These are phyloP conservation scores for Pterocles burchelli DNA, from an alignment of 2,113 vertebrate genomes.

Conservation along the genomic window DNA sequence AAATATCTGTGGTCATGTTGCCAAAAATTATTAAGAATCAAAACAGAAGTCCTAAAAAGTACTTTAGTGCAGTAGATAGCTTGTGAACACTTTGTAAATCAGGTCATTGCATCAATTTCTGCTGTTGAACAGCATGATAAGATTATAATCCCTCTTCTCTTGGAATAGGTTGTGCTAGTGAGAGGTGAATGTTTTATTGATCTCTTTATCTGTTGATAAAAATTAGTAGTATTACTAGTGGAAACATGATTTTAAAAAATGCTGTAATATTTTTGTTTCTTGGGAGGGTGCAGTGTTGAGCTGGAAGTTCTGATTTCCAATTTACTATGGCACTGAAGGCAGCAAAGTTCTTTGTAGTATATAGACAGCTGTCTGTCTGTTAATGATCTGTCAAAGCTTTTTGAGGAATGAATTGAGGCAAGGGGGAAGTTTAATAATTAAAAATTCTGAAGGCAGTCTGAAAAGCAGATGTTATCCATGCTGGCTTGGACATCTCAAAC, in stretches of 20 bases:
- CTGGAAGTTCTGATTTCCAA: not conserved
- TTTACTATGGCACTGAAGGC: not conserved
- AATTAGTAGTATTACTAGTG: not conserved
- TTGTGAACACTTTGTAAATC: not conserved
- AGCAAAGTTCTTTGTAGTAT: not conserved
- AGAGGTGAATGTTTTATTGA: not conserved
- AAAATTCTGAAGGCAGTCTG: not conserved
- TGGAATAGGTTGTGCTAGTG: not conserved
- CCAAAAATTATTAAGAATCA: not conserved
- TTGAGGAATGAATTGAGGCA: rapidly evolving
- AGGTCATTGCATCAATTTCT: not conserved
- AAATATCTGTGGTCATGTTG: not conserved
- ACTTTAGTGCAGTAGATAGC: not conserved
- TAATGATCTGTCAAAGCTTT: not conserved
- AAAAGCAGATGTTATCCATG: not conserved
- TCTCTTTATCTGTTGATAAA: not conserved
- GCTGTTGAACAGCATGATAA: not conserved
- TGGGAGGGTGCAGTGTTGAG: not conserved
- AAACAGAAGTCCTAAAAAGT: not conserved
- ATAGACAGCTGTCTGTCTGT: not conserved
- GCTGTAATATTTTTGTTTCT: not conserved
- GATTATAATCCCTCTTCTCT: not conserved
- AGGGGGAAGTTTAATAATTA: not conserved
- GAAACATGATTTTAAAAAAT: not conserved
- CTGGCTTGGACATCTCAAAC: not conserved